Conservation (phyloP, 1,140 invertebrate genomes). For the Drosophila lowei region DNA sequence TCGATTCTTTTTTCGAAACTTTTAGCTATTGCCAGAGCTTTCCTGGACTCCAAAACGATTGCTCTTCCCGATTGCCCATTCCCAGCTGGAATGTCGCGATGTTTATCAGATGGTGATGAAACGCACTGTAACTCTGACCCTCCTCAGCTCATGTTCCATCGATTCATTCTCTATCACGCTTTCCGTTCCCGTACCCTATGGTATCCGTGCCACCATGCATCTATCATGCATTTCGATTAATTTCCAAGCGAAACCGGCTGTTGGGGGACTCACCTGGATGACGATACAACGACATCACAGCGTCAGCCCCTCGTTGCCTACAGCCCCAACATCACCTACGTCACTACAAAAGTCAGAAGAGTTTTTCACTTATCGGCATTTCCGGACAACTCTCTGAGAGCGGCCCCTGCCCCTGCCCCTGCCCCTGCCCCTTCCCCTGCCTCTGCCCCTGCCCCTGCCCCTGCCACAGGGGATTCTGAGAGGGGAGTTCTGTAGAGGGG, state of each 20-base stretch:
- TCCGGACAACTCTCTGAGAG: constrained; percentile 24
- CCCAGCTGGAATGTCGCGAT: no score
- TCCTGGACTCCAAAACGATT: no score
- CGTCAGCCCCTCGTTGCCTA: no score
- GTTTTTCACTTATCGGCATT: constrained; percentile 39
- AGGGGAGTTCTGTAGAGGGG: no score
- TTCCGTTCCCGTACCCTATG: neutral
- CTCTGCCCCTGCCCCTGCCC: no score
- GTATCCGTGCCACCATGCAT: constrained; percentile 7
- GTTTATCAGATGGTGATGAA: constrained; percentile 9
- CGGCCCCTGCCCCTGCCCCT: no score
- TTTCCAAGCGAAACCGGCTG: constrained; percentile 22
- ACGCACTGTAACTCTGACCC: constrained; percentile 10
- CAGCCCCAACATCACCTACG: neutral
- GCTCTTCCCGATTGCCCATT: no score
- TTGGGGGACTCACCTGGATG: constrained; percentile 36
- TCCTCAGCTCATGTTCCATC: constrained; percentile 2
- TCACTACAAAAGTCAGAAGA: constrained; percentile 31
- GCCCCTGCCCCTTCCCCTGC: no score
- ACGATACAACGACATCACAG: neutral
- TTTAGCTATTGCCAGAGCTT: no score
- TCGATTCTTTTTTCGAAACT: no score
- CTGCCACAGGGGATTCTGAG: no score
- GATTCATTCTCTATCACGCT: constrained; percentile 23
- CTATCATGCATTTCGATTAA: constrained; percentile 8